Conservation (phyloP, 2,797 vertebrate species). For the Acrossocheilus fasciatus region DNA sequence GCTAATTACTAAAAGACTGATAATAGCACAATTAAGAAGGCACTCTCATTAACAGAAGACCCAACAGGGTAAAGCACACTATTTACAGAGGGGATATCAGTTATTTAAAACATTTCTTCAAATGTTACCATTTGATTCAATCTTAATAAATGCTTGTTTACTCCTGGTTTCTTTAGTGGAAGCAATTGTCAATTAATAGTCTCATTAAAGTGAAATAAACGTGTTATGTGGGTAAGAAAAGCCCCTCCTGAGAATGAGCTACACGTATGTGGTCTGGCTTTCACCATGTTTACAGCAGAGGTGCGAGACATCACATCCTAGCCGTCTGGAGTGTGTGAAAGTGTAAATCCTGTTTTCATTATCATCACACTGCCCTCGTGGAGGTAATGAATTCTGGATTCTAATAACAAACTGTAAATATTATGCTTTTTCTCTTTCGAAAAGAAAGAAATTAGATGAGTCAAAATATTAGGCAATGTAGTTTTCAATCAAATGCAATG, state of each 20-base stretch:
- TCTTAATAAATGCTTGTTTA: conserved; percentile 70
- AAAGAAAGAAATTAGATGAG: background rate
- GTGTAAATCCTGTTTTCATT: conserved; percentile 40
- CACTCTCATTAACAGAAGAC: conserved; percentile 74
- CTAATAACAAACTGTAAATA: conserved; percentile 35
- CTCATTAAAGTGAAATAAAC: conserved; percentile 60
- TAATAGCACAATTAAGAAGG: conserved; percentile 80
- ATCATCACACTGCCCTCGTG: conserved; percentile 14
- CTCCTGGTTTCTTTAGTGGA: conserved; percentile 60
- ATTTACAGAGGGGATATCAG: conserved; percentile 68
- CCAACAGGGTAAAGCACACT: conserved; percentile 69
- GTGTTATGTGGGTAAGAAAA: conserved; percentile 34
- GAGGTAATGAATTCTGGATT: conserved; percentile 18
- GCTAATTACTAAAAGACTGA: conserved; percentile 79
- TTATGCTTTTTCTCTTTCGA: conserved; percentile 24
- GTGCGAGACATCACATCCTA: background rate
- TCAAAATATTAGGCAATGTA: conserved; percentile 1
- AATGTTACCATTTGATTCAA: conserved; percentile 59
- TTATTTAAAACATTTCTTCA: conserved; percentile 70
- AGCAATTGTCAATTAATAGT: conserved; percentile 62
- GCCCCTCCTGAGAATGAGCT: background rate
- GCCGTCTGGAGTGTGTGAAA: background rate
- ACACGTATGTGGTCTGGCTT: background rate
- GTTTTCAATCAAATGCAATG: background rate
- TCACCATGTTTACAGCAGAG: conserved; percentile 3